Percentiles rank a stretch among this genome's conserved stretches.
Conservation (phyloP, 2,113 vertebrate genomes). For the Camelus bactrianus region DNA sequence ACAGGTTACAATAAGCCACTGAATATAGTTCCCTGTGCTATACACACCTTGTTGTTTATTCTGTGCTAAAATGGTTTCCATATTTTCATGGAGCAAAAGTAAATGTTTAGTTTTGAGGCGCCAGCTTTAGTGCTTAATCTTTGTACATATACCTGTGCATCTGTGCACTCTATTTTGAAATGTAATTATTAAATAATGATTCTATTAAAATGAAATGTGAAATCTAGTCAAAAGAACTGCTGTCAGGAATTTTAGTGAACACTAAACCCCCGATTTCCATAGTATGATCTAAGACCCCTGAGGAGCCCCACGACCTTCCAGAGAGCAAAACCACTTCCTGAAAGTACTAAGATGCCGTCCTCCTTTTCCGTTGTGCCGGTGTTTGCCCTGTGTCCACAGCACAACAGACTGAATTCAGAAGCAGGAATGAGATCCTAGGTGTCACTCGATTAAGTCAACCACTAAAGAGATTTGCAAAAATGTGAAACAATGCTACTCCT, state of each 20-base stretch:
- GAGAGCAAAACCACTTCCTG: not conserved
- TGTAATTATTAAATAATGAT: not conserved
- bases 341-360: not conserved
- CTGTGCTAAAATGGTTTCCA: not conserved
- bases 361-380: not conserved
- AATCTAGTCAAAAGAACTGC: not conserved
- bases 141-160: not conserved
- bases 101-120: not conserved
- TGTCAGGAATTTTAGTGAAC: not conserved
- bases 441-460: not conserved
- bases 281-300: not conserved
- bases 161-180: not conserved
- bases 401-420: not conserved
- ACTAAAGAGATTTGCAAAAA: not conserved
- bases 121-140: not conserved
- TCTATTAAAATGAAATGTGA: not conserved
- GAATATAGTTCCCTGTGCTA: too few species aligned
- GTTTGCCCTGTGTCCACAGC: not conserved
- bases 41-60: too few species aligned
- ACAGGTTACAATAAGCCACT: too few species aligned
- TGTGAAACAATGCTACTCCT: not conserved
- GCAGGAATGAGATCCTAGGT: not conserved
- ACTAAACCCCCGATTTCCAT: not conserved
- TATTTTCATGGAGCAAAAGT: not conserved
- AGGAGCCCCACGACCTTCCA: not conserved